Conservation (phyloP, 2,113 vertebrate genomes). For the Bos taurus region ARS-UCD2.0 NC_037335.1:6863001-6863500, state of each 20-base stretch:
- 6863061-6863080: neutral
- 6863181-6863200: neutral
- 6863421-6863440: too few species aligned
- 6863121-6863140: neutral
- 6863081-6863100: neutral
- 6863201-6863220: neutral
- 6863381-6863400: too few species aligned
- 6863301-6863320: neutral
- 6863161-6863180: neutral
- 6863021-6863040: neutral
- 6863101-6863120: neutral
- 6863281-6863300: neutral
- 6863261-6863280: neutral
- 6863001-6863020: neutral
- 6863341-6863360: too few species aligned
- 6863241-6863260: neutral
- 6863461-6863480: too few species aligned
- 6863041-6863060: neutral
- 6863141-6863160: neutral
- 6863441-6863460: too few species aligned
- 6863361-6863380: accelerated
- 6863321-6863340: neutral
- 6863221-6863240: neutral
- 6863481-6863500: accelerated
- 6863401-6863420: too few species aligned